Evolutionary conservation across 1,140 invertebrate genomes (phyloP).

Genomic region (Sycophila sp.): DNA sequence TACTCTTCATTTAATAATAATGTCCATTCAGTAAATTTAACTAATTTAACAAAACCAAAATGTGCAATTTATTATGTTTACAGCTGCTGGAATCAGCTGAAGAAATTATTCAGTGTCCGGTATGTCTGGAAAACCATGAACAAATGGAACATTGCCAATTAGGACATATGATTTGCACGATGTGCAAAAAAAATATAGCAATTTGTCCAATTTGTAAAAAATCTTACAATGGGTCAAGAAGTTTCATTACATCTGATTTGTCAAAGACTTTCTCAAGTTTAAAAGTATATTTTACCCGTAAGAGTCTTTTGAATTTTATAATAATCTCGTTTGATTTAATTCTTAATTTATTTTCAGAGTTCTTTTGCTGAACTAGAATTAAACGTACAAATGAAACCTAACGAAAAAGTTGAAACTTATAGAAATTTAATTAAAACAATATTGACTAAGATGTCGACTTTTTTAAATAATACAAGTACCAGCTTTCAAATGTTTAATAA

Average conservation of each 20-base stretch:
- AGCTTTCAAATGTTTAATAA: background rate
- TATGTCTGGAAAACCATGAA: slow-evolving; percentile 46
- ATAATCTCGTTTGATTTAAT: background rate
- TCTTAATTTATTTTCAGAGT: background rate
- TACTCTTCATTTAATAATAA: no score
- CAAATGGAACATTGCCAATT: slow-evolving; percentile 43
- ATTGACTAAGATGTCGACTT: background rate
- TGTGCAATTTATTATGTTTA: no score
- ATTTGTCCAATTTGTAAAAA: slow-evolving; percentile 49
- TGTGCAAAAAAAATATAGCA: slow-evolving; percentile 36
- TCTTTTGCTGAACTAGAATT: background rate
- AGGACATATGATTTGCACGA: slow-evolving; percentile 50
- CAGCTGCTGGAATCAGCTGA: slow-evolving; percentile 46
- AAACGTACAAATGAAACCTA: no score
- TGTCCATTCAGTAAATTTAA: no score
- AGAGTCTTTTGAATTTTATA: background rate
- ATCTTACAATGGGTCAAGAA: slow-evolving; percentile 40
- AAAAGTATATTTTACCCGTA: background rate
- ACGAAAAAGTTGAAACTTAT: background rate
- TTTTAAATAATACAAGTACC: background rate
- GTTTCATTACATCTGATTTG: no score
- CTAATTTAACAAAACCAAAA: no score
- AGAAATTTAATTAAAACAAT: background rate
- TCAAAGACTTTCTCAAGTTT: slow-evolving; percentile 48
- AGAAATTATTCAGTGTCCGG: slow-evolving; percentile 49